A percentile compares a stretch with the other conserved stretches of the same genome.
These are phyloP conservation scores for Malurus splendens DNA, from an alignment of 2,797 vertebrate species.

Conservation along the genomic window DNA sequence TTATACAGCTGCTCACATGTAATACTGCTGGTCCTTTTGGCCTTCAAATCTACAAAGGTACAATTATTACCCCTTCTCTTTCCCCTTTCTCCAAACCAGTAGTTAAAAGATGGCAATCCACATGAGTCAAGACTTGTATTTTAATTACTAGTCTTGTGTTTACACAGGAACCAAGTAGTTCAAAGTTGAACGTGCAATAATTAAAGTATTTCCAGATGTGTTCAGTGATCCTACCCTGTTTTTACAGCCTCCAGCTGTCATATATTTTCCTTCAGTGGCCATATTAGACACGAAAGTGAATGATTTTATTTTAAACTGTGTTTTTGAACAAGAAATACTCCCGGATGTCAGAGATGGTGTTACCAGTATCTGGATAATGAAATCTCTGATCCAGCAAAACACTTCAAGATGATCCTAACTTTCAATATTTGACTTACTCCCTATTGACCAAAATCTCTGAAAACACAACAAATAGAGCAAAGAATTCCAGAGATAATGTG, in stretches of 20 bases:
- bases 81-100: not conserved
- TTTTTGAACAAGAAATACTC: constrained; percentile 8
- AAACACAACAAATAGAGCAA: not conserved
- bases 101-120: constrained; percentile 20
- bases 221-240: constrained; percentile 29
- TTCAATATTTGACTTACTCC: not conserved
- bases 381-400: constrained; percentile 26
- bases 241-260: constrained; percentile 40
- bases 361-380: constrained; percentile 13
- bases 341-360: not conserved
- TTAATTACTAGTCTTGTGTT: constrained; percentile 38
- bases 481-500: not conserved
- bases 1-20: not conserved
- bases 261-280: not conserved
- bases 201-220: constrained; percentile 56
- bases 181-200: constrained; percentile 18
- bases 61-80: not conserved
- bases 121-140: not conserved
- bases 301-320: not conserved
- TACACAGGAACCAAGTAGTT: constrained; percentile 26
- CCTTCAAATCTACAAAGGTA: not conserved
- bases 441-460: not conserved
- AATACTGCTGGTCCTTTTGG: not conserved
- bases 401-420: constrained; percentile 17
- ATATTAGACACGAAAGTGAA: not conserved